A percentile compares a stretch with the other conserved stretches of the same genome.
Conservation (phyloP, 35 echinoderm and acorn worm species). For the Nesometra sesokonis region DNA sequence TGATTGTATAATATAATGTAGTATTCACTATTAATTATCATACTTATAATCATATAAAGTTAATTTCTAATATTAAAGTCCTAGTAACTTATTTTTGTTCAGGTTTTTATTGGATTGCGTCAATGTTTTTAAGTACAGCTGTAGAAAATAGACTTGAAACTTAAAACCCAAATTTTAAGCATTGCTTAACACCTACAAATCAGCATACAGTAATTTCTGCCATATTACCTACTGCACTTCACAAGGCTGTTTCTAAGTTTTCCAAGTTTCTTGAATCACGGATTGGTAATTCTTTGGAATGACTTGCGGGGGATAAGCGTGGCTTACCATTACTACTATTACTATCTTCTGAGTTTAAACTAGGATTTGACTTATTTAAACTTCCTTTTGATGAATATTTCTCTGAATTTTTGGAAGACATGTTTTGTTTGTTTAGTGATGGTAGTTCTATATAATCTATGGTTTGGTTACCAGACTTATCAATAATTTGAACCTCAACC, state of each 20-base stretch:
- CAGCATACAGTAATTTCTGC: too few relatives aligned
- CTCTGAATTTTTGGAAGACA: neutral
- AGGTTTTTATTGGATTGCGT: too few relatives aligned
- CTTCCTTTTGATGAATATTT: neutral
- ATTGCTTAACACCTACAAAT: too few relatives aligned
- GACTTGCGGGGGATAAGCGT: neutral
- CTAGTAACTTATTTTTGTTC: too few relatives aligned
- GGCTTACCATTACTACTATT: neutral
- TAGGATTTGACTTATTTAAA: neutral
- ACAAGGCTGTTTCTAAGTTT: neutral
- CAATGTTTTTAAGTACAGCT: too few relatives aligned
- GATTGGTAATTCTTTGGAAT: neutral
- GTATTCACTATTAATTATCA: too few relatives aligned
- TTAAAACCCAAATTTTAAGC: too few relatives aligned
- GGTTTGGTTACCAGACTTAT: neutral
- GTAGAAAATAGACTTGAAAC: too few relatives aligned
- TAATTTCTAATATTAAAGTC: too few relatives aligned
- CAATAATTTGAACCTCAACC: neutral
- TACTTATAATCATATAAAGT: too few relatives aligned
- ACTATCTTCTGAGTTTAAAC: neutral
- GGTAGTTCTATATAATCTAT: neutral
- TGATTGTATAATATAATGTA: too few relatives aligned
- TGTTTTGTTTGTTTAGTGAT: neutral
- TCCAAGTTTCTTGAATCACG: neutral
- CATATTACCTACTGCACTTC: too few relatives aligned